Evolutionary conservation across 1,140 invertebrate genomes (phyloP).

Genomic region (Drosophila pachea): DNA sequence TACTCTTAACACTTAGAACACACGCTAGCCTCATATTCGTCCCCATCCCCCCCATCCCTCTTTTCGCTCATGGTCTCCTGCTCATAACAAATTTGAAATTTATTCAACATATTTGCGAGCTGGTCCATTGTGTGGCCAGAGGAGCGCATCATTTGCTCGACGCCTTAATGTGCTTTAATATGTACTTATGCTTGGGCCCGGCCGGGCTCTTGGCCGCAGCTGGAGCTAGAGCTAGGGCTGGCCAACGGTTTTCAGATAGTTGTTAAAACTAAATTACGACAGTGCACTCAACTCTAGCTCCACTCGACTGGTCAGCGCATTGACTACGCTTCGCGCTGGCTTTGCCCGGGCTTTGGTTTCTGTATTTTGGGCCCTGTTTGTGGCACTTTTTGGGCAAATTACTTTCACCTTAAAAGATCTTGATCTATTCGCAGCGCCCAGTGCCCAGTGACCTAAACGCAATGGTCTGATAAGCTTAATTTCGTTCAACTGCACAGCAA

Average conservation of each 20-base stretch:
- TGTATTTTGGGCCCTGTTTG: constrained; percentile 18
- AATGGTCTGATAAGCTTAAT: constrained; percentile 70
- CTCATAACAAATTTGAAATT: constrained; percentile 74
- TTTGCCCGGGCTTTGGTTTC: constrained; percentile 1
- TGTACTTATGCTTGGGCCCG: constrained; percentile 60
- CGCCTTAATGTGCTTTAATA: constrained; percentile 75
- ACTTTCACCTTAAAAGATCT: constrained; percentile 43
- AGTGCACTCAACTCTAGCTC: constrained; percentile 57
- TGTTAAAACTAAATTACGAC: constrained; percentile 69
- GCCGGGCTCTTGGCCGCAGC: constrained; percentile 35
- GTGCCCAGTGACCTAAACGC: constrained; percentile 74
- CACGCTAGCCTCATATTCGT: constrained; percentile 20
- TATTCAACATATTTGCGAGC: constrained; percentile 59
- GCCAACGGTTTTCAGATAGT: constrained; percentile 62
- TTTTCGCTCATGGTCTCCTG: neutral
- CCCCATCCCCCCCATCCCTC: constrained; percentile 12
- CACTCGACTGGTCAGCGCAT: constrained; percentile 25
- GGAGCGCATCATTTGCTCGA: constrained; percentile 73
- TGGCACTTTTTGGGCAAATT: constrained; percentile 40
- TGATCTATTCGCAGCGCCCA: constrained; percentile 38
- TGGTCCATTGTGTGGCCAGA: constrained; percentile 67
- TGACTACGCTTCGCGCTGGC: constrained; percentile 21
- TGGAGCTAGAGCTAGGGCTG: constrained; percentile 45
- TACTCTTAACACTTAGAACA: constrained; percentile 75
- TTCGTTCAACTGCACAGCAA: constrained; percentile 41